phyloP scores from a whole-genome alignment of 2,113 vertebrate species.

The Tachuris rubrigastra region DNA sequence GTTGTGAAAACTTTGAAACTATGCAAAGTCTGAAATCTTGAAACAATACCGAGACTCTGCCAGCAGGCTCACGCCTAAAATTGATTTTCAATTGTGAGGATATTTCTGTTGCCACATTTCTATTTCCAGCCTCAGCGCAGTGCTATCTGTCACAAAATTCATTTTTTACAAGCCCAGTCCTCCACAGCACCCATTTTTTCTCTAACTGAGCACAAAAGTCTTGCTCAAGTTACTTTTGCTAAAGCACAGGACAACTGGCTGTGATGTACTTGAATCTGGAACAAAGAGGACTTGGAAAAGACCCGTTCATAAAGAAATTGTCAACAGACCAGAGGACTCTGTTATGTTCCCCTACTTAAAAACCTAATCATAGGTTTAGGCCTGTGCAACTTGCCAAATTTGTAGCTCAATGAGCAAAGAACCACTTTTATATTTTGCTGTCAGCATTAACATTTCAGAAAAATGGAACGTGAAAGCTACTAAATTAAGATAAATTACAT shows the following conservation, averaged over 20 bases:
- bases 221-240: background rate
- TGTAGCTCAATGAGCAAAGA: constrained; percentile 3
- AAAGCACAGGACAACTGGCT: background rate
- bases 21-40: background rate
- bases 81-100: background rate
- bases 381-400: background rate
- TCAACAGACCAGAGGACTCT: background rate
- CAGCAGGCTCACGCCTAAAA: background rate
- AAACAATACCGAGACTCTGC: background rate
- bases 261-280: background rate
- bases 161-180: background rate
- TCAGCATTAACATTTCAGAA: background rate
- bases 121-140: background rate
- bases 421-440: background rate
- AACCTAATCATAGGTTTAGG: background rate
- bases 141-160: background rate
- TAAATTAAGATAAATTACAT: constrained; percentile 4
- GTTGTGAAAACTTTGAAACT: background rate
- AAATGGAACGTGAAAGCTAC: background rate
- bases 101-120: background rate
- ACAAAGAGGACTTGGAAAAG: background rate
- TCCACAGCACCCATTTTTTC: background rate
- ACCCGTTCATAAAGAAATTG: background rate
- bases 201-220: background rate
- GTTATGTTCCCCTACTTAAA: background rate